These are phyloP conservation scores for Dione juno DNA, from an alignment of 2,888 invertebrate genomes.

Conservation along the genomic window DNA sequence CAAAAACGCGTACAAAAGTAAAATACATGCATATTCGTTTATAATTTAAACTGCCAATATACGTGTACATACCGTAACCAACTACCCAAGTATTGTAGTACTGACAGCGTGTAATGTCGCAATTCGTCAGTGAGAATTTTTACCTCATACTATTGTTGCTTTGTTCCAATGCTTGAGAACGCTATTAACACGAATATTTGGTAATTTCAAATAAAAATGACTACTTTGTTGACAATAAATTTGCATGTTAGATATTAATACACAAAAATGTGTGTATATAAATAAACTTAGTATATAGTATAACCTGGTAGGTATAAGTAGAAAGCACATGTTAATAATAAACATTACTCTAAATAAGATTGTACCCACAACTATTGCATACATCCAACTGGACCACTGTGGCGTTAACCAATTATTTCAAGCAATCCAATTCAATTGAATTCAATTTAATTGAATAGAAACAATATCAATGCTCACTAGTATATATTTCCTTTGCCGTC, in stretches of 20 bases:
- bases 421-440: neutral
- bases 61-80: neutral
- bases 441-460: conserved; percentile 1
- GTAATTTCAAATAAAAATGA: conserved; percentile 12
- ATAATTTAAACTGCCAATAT: conserved; percentile 4
- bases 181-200: conserved; percentile 12
- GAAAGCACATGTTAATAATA: too few species aligned
- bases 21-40: neutral
- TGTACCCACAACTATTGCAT: neutral
- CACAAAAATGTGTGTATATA: too few species aligned
- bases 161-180: conserved; percentile 29
- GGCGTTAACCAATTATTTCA: neutral
- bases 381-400: neutral
- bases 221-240: neutral
- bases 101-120: conserved; percentile 32
- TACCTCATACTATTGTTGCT: conserved; percentile 37
- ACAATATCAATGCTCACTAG: neutral
- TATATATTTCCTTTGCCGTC: conserved; percentile 18
- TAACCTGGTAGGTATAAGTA: too few species aligned
- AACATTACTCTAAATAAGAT: neutral
- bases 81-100: conserved; percentile 36
- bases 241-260: neutral
- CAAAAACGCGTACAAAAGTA: too few species aligned
- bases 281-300: too few species aligned
- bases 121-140: conserved; percentile 38